Conservation (phyloP, 2,113 vertebrate genomes). For the Oncorhynchus masou region DNA sequence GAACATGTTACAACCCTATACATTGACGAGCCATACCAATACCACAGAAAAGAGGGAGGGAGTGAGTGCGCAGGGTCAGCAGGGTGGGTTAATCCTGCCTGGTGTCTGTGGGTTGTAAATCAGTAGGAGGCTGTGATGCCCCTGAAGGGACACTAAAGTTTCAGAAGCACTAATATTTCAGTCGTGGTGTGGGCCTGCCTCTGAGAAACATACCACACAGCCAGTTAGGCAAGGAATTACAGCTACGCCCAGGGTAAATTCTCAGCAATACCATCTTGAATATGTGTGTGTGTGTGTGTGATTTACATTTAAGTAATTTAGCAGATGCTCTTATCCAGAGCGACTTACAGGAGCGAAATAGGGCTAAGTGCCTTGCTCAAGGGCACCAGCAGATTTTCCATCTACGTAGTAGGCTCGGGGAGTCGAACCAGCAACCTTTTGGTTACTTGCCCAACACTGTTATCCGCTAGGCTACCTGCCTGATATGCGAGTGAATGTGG, state of each 20-base stretch:
- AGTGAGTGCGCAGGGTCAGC: too few species aligned
- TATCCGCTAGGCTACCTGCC: too few species aligned
- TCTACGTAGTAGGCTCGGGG: too few species aligned
- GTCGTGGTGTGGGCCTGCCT: slow-evolving; percentile 4
- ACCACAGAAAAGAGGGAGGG: neutral
- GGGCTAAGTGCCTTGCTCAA: too few species aligned
- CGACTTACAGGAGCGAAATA: too few species aligned
- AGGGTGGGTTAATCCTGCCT: neutral
- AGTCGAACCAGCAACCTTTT: too few species aligned
- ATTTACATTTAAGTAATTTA: too few species aligned
- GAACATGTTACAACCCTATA: neutral
- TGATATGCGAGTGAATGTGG: too few species aligned
- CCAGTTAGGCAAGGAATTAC: slow-evolving; percentile 5
- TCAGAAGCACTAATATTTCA: slow-evolving; percentile 15
- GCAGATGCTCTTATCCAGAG: too few species aligned
- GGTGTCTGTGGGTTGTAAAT: slow-evolving; percentile 6
- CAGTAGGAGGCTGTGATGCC: neutral
- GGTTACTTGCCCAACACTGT: too few species aligned
- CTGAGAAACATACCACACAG: slow-evolving; percentile 13
- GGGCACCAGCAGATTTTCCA: too few species aligned
- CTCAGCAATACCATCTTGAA: neutral
- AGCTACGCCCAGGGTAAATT: neutral
- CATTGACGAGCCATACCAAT: neutral
- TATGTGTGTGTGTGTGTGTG: too few species aligned
- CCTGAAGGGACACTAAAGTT: slow-evolving; percentile 2